These are phyloP conservation scores for Pemphigus obesinymphae DNA, from an alignment of 1,140 invertebrate species.

Conservation along the genomic window DNA sequence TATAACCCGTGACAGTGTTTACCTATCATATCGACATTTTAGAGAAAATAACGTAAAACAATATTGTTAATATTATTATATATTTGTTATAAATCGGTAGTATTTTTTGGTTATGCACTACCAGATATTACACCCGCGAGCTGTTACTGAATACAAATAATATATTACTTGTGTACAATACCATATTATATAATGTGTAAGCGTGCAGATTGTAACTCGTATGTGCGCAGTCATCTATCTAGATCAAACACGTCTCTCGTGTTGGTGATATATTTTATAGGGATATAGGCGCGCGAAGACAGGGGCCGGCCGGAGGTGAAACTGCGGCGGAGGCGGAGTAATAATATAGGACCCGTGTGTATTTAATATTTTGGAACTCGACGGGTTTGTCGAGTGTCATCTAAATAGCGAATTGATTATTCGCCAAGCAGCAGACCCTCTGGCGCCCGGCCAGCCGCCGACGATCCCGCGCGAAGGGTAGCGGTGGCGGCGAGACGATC, in stretches of 20 bases:
- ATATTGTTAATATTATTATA: no score
- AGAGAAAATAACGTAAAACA: no score
- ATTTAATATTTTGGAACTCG: constrained; percentile 24
- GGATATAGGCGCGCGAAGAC: not conserved
- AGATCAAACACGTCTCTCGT: constrained; percentile 11
- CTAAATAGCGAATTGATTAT: constrained; percentile 35
- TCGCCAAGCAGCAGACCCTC: constrained; percentile 11
- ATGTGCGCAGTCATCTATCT: not conserved
- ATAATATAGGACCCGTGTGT: not conserved
- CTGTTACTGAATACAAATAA: no score
- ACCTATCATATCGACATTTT: no score
- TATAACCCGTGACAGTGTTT: no score
- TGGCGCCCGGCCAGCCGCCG: constrained; percentile 7
- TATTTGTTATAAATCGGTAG: no score
- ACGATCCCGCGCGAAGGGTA: not conserved
- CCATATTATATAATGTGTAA: not conserved
- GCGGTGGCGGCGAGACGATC: no score
- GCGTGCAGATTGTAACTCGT: no score
- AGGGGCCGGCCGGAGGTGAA: not conserved
- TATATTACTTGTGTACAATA: no score
- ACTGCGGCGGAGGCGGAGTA: not conserved
- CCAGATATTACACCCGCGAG: no score
- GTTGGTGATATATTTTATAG: not conserved
- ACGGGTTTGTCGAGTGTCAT: constrained; percentile 30
- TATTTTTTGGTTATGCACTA: no score